Evolutionary conservation across 2,113 vertebrate genomes (phyloP).

Genomic region (Ochotona curzoniae): DNA sequence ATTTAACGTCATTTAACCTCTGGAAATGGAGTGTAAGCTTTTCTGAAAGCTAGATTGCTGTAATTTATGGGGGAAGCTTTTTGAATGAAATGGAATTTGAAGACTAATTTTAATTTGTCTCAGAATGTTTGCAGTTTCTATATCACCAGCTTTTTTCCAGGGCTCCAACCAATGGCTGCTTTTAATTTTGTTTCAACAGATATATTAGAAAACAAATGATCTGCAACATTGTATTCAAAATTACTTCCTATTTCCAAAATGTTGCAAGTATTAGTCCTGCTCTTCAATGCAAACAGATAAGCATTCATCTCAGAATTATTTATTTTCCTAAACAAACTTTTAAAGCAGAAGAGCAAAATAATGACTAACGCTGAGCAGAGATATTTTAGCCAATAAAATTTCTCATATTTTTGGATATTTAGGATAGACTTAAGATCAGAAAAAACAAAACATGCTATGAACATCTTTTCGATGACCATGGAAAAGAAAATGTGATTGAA

Average conservation of each 20-base stretch:
- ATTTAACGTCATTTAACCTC: conserved; percentile 66
- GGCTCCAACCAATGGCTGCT: background rate
- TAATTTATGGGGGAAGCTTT: conserved; percentile 63
- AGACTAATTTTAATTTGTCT: conserved; percentile 64
- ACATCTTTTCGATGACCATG: background rate
- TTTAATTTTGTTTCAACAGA: conserved; percentile 49
- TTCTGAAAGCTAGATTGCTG: conserved; percentile 33
- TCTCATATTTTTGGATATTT: background rate
- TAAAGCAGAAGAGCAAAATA: background rate
- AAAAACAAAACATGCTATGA: background rate
- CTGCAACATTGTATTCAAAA: background rate
- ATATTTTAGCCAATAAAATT: background rate
- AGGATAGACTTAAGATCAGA: background rate
- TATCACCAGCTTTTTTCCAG: conserved; percentile 43
- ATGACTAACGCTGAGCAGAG: rapidly evolving
- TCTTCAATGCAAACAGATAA: background rate
- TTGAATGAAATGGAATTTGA: conserved; percentile 50
- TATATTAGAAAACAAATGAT: background rate
- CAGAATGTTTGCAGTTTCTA: conserved; percentile 66
- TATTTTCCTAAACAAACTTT: background rate
- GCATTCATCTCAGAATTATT: background rate
- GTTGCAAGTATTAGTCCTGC: background rate
- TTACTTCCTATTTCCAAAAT: background rate
- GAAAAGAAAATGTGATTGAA: background rate
- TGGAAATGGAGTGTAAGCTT: conserved; percentile 10